phyloP scores from a whole-genome alignment of 2,888 invertebrate species.

The Gymnocheta viridis region DNA sequence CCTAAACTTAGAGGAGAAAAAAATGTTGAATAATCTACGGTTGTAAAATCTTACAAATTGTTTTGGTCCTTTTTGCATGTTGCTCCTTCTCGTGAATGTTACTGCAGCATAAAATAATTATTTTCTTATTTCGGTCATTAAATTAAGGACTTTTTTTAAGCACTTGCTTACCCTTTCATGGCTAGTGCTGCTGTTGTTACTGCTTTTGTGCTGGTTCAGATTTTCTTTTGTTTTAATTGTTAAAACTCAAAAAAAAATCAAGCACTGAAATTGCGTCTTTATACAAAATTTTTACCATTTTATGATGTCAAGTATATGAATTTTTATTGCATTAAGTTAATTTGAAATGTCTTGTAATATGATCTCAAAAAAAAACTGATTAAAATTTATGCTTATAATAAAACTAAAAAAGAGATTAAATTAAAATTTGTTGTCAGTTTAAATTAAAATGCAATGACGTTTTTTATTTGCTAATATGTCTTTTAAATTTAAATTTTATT shows the following conservation, averaged over 20 bases:
- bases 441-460: conserved; percentile 9
- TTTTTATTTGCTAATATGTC: conserved; percentile 7
- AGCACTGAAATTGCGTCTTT: background rate
- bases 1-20: background rate
- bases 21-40: conserved; percentile 33
- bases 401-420: conserved; percentile 44
- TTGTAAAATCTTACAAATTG: conserved; percentile 28
- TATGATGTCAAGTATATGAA: background rate
- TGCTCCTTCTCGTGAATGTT: conserved; percentile 2
- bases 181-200: background rate
- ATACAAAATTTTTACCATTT: background rate
- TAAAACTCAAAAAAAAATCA: conserved; percentile 3
- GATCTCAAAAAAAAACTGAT: conserved; percentile 42
- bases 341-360: conserved; percentile 48
- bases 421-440: conserved; percentile 5
- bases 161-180: background rate
- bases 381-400: conserved; percentile 68
- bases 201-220: background rate
- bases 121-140: conserved; percentile 36
- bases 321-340: conserved; percentile 37
- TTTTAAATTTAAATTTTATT: conserved; percentile 11
- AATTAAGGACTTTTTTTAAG: background rate
- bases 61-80: background rate
- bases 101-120: conserved; percentile 39
- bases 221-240: conserved; percentile 46